Conservation (phyloP, 1,140 invertebrate species). For the Catajapyx aquilonaris region DNA sequence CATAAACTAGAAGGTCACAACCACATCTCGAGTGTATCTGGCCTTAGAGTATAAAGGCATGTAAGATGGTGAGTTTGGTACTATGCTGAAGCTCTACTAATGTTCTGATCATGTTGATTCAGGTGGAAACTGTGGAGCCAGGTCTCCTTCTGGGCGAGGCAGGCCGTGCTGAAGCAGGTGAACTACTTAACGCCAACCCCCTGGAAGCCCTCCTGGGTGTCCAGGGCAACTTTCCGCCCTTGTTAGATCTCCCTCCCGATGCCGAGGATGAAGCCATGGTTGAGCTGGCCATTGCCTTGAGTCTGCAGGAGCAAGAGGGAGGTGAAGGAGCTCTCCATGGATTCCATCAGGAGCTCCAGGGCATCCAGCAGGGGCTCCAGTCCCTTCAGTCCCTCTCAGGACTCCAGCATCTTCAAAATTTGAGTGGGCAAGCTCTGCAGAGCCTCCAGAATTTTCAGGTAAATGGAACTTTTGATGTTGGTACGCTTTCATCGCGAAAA, state of each 20-base stretch:
- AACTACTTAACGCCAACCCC: constrained; percentile 19
- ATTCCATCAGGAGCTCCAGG: constrained; percentile 25
- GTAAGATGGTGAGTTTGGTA: no score
- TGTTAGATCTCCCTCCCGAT: constrained; percentile 74
- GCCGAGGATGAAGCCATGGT: constrained; percentile 92
- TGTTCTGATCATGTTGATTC: no score
- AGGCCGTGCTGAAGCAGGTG: constrained; percentile 15
- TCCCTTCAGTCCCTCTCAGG: constrained; percentile 22
- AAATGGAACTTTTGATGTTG: no score
- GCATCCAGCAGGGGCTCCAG: constrained; percentile 22
- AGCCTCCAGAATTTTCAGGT: no score
- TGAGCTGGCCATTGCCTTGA: constrained; percentile 83
- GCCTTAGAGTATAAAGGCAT: no score
- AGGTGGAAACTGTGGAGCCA: constrained; percentile 31
- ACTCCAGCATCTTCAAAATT: constrained; percentile 20
- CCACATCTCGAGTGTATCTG: no score
- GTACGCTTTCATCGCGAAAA: no score
- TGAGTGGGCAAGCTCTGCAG: constrained; percentile 26
- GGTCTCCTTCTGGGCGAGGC: constrained; percentile 23
- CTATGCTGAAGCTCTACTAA: no score
- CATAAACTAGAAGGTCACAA: no score
- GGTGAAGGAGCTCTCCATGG: constrained; percentile 25
- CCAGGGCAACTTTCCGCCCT: constrained; percentile 36
- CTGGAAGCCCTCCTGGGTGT: constrained; percentile 46
- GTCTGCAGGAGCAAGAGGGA: constrained; percentile 50